These are phyloP conservation scores for Bufo bufo DNA, from an alignment of 2,113 vertebrate species.

Conservation along the genomic window DNA sequence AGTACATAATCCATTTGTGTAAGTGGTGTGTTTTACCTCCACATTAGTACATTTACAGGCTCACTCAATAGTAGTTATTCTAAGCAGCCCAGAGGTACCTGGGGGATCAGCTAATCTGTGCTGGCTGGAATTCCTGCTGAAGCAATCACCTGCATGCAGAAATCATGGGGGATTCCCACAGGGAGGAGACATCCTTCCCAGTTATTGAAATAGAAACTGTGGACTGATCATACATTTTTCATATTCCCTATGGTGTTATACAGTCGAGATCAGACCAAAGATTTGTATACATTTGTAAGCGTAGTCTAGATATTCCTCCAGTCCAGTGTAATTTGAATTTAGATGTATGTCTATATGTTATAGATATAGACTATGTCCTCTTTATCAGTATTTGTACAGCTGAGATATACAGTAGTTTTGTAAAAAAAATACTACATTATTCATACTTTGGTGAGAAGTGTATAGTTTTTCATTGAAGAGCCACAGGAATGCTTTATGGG, in stretches of 20 bases:
- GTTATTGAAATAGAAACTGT: constrained; percentile 43
- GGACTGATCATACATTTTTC: constrained; percentile 21
- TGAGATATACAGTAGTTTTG: too few species aligned
- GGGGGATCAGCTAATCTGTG: constrained; percentile 27
- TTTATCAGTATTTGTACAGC: too few species aligned
- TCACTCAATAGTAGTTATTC: constrained; percentile 18
- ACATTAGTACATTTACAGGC: neutral
- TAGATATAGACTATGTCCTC: too few species aligned
- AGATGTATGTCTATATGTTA: too few species aligned
- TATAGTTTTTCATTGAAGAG: too few species aligned
- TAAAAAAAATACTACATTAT: too few species aligned
- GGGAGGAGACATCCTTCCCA: neutral
- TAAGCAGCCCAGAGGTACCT: constrained; percentile 13
- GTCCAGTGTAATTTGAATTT: neutral
- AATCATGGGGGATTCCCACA: constrained; percentile 28
- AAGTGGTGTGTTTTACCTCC: neutral
- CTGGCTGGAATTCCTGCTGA: constrained; percentile 29
- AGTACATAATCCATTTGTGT: constrained; percentile 3
- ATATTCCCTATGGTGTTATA: neutral
- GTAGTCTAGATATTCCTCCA: neutral
- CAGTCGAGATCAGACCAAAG: neutral
- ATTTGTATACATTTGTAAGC: neutral
- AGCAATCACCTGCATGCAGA: constrained; percentile 37
- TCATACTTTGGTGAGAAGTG: too few species aligned
- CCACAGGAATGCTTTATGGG: too few species aligned